Percentiles rank a stretch among this genome's conserved stretches.
Conservation (phyloP, 2,113 vertebrate genomes). For the Epinephelus moara region DNA sequence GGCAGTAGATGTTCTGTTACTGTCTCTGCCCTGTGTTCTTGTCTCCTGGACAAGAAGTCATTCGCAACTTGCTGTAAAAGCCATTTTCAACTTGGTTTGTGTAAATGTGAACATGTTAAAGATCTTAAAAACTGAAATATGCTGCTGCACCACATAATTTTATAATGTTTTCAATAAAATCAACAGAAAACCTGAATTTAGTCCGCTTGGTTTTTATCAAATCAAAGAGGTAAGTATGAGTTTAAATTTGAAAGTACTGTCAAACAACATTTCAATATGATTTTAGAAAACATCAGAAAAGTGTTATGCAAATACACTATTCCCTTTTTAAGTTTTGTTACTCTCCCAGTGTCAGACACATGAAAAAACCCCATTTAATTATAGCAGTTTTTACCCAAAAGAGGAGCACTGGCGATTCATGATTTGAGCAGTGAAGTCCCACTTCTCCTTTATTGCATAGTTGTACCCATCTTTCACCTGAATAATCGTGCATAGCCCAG, state of each 20-base stretch:
- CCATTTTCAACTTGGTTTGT: slow-evolving; percentile 68
- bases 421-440: slow-evolving; percentile 1
- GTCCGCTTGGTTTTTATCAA: background rate
- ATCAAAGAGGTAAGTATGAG: background rate
- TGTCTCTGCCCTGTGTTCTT: slow-evolving; percentile 12
- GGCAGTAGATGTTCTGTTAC: slow-evolving; percentile 25
- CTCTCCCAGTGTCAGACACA: background rate
- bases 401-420: background rate
- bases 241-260: background rate
- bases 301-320: background rate
- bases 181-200: slow-evolving; percentile 29
- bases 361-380: background rate
- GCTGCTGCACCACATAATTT: slow-evolving; percentile 78
- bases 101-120: slow-evolving; percentile 68
- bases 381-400: background rate
- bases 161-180: slow-evolving; percentile 85
- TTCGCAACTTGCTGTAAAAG: slow-evolving; percentile 53
- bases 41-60: slow-evolving; percentile 21
- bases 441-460: slow-evolving; percentile 70
- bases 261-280: background rate
- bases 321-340: background rate
- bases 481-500: slow-evolving; percentile 34
- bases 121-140: slow-evolving; percentile 64
- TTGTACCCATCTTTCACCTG: background rate
- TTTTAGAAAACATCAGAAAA: background rate